Base-by-base conservation (phyloP, 2,113 vertebrate genomes). In the Romanogobio albipinnatus region DNA sequence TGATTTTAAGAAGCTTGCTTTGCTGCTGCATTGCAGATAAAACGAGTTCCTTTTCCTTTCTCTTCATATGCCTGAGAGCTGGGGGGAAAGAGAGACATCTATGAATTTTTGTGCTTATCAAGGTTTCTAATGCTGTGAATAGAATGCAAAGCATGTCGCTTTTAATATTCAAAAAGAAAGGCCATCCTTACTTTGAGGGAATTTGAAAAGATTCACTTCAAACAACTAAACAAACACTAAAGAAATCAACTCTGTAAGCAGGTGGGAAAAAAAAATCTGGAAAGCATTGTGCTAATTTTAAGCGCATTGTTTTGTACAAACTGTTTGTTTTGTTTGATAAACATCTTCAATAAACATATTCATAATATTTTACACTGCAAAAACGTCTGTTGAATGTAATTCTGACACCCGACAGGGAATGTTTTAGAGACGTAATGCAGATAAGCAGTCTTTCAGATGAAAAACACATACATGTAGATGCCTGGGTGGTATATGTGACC, bases 11-110 rank as follows among this genome's bases (percentile, higher is more conserved):
- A 68, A 74, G 79, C 45, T 36, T 59, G 84, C 64, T 51, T 82
- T 81, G 80, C 81, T 85, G 83, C 84, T 87, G 85, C 85, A 88
- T 9, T 90, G 88, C 85, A 86, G 88, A 89, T 84, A 83, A 84
- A 80, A 58, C 9, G 1, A 81, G 74, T 76, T n/a, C 13, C 22
- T 81, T 71, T 47, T 9, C 58, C 43, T 82, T 56, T 36, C 45
- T 17, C 81, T 53, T 62, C 39, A 59, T 14, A 82, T 58, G 79
- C 61, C 53, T 58, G 82, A 49, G 58, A 68, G 83, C 62, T 51
- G 64, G 1, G 43, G 14, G 58, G 47, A 56, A 66, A 24, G 59
- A 62, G 53, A 76, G 29, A 86, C 45, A 81, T 68, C n/a, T 59
- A 39, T 82, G 71, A 85, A 61, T 49, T 43, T 47, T 15, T 43